Evolutionary conservation across 2,797 vertebrate genomes (phyloP), one percentile per base, ranked within the genome.

Genomic region (Tokudaia tokunoshimensis): DNA sequence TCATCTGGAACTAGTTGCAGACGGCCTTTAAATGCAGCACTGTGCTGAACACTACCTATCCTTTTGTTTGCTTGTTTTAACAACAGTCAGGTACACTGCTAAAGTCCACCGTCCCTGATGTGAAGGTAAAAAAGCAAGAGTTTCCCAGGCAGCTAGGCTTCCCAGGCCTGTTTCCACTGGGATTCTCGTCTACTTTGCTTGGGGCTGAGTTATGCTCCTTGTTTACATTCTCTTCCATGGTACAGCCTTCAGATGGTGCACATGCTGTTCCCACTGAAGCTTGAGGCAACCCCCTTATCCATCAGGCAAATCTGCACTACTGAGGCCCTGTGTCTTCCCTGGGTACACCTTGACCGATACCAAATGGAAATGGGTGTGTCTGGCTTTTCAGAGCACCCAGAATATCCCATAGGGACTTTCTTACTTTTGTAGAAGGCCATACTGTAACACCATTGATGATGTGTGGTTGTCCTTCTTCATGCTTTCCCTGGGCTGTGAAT

Each of bases 321-420:
- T 24, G 29, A 78, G 80, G n/a, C n/a, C 52, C 44, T 59, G 74
- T 52, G 29, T 86, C 57, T 94, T 37, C 37, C n/a, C 37, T 13
- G 24, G 37, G 24, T 75, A 76, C 83, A 9, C 7, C 29, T 94
- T 61, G 82, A n/a, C 72, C 67, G 82, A 75, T 89, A 55, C 41
- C 75, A 96, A 80, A 89, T 11, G 24, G 31, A 22, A 91, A 44
- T 70, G 37, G 91, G 76, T 92, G 41, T 78, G 74, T 72, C 88
- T 47, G 17, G 9, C 59, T 59, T 87, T 89, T 75, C 82, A 52
- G 50, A 22, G 26, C 20, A 91, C 34, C 19, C 80, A 92, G 34
- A 26, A 75, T 44, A 52, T 79, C 87, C 75, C 44, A 31, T 20
- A 24, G 4, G 75, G 57, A 52, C 13, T 83, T 70, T 31, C 50